Conservation (phyloP, 2,888 invertebrate species). For the Epistrophe eligans region DNA sequence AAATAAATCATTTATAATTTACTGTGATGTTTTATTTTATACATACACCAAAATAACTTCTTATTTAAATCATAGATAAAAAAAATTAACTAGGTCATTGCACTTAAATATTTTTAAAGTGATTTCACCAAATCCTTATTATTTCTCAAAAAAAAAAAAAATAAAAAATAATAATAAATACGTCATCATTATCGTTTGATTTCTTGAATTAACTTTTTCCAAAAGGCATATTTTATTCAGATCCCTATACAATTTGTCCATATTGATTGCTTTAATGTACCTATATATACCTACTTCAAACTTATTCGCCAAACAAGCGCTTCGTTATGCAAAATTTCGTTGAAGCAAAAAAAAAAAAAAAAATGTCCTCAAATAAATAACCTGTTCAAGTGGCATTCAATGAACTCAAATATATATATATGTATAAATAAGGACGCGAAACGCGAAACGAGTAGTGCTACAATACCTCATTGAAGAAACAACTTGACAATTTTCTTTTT, state of each 20-base stretch:
- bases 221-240: constrained; percentile 21
- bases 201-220: constrained; percentile 19
- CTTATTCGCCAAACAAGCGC: constrained; percentile 58
- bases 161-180: no score
- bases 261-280: constrained; percentile 31
- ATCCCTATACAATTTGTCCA: constrained; percentile 36
- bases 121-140: background rate
- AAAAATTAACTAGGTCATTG: no score
- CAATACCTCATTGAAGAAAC: constrained; percentile 63
- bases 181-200: constrained; percentile 15
- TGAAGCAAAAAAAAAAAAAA: constrained; percentile 39
- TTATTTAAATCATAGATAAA: no score
- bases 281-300: constrained; percentile 37
- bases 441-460: constrained; percentile 46
- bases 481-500: constrained; percentile 49
- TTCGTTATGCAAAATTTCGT: constrained; percentile 69
- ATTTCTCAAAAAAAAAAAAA: background rate
- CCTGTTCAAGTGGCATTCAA: constrained; percentile 70
- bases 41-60: no score
- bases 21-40: no score
- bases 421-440: constrained; percentile 37
- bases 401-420: constrained; percentile 44
- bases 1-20: no score
- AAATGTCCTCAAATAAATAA: constrained; percentile 70
- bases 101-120: background rate